Evolutionary conservation across 2,888 invertebrate species (phyloP), one percentile per base, ranked within the genome.

Genomic region (Nymphalis urticae): DNA sequence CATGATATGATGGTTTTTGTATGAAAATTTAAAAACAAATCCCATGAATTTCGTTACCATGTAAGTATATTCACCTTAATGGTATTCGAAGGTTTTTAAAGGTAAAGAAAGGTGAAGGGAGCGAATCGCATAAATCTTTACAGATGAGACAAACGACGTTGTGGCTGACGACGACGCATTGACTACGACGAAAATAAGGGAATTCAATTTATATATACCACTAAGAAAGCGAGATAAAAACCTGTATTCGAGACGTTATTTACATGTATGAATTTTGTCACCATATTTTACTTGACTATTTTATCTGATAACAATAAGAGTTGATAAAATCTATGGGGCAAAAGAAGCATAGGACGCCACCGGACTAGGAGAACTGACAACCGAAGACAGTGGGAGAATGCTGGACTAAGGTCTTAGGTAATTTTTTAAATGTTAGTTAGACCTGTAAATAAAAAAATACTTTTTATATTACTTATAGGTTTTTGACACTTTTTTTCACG

Each of bases 121-220:
- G 77, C 73, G 75, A 77, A 77, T 71, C 79, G 82, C 79, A 85
- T 85, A 85, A 82, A 86, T 86, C 81, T 85, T 84, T 85, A 83
- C 78, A 79, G 75, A 85, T 82, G 80, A 85, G 79, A 56, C 54
- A 54, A 64, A 61, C 47, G 51, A 24, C 62, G 64, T 4, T 54
- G 32, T 54, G 61, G 48, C 61, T 62, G 27, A 36, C 42, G 59
- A 36, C 36, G 60, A 64, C 61, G 47, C 51, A 62, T 70, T 64
- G 68, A 24, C 36, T 19, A 42, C 24, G 58, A 48, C 61, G 58
- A 62, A 59, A 53, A 51, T 61, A 64, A 48, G 63, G 48, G 19
- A 56, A 59, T 53, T 51, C 54, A 56, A 4, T 42, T 36, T 54
- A 58, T 48, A 42, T 54, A 42, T 56, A 48, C 8, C 48, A 36